Conservation (phyloP, 2,888 invertebrate genomes). For the Pseudococcus viburni region DNA sequence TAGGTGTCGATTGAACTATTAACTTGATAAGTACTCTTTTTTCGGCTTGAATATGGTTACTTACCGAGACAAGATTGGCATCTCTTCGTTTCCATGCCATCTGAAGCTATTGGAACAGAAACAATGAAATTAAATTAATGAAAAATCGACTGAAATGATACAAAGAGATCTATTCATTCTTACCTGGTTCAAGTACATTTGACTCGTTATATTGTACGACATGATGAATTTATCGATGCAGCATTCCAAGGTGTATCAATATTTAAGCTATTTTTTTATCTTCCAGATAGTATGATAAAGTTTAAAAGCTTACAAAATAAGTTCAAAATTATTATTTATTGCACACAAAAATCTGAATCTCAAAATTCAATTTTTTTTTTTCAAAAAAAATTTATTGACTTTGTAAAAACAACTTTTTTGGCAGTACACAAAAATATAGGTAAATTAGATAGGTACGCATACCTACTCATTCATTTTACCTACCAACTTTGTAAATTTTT, state of each 20-base stretch:
- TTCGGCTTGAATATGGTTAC: slow-evolving; percentile 14
- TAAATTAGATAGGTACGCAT: too few species aligned
- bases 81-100: slow-evolving; percentile 77
- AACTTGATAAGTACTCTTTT: not conserved
- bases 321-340: too few species aligned
- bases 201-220: slow-evolving; percentile 42
- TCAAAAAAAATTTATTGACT: not conserved
- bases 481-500: not conserved
- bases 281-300: not conserved
- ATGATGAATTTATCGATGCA: slow-evolving; percentile 12
- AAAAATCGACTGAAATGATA: not conserved
- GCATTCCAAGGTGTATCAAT: not conserved
- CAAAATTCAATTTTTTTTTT: not conserved
- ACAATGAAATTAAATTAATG: not conserved
- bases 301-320: not conserved
- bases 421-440: not conserved
- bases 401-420: not conserved
- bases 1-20: not conserved
- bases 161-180: not conserved
- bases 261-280: not conserved
- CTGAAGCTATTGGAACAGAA: slow-evolving; percentile 72
- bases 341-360: not conserved
- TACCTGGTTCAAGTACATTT: slow-evolving; percentile 55
- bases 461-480: not conserved
- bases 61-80: slow-evolving; percentile 75